Percentiles rank a stretch among this genome's conserved stretches.
These are phyloP conservation scores for Apus apus DNA, from an alignment of 2,113 vertebrate genomes.

Conservation along the genomic window DNA sequence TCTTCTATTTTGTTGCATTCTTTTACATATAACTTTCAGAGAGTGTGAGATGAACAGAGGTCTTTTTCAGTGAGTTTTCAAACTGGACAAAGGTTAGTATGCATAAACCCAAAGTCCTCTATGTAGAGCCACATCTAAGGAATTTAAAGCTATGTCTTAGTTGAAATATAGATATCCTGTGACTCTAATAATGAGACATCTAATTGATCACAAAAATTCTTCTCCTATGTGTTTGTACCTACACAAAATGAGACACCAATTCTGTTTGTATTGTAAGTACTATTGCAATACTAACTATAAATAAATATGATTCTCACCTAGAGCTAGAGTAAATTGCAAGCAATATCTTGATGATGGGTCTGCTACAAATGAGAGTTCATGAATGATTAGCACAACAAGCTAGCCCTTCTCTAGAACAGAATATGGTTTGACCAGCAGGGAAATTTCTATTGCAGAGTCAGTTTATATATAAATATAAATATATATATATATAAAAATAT, in stretches of 20 bases:
- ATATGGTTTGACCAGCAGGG: not conserved
- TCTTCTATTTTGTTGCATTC: not conserved
- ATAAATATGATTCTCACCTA: not conserved
- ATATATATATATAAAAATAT: not conserved
- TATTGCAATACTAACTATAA: not conserved
- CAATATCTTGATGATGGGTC: not conserved
- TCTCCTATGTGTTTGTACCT: not conserved
- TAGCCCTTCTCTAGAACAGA: not conserved
- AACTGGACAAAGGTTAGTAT: not conserved
- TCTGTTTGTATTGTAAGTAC: not conserved
- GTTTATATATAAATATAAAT: not conserved
- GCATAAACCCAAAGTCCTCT: not conserved
- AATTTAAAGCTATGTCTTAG: not conserved
- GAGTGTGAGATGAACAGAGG: not conserved
- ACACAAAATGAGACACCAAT: not conserved
- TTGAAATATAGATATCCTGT: not conserved
- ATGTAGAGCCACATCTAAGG: not conserved
- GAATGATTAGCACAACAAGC: not conserved
- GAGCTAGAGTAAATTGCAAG: not conserved
- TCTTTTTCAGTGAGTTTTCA: not conserved
- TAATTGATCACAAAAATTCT: not conserved
- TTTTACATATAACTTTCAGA: not conserved
- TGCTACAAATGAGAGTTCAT: not conserved
- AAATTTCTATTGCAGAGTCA: not conserved
- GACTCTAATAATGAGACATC: not conserved